A percentile compares a stretch with the other conserved stretches of the same genome.
These are phyloP conservation scores for Hydropsyche tenuis DNA, from an alignment of 1,140 invertebrate species.

Conservation along the genomic window DNA sequence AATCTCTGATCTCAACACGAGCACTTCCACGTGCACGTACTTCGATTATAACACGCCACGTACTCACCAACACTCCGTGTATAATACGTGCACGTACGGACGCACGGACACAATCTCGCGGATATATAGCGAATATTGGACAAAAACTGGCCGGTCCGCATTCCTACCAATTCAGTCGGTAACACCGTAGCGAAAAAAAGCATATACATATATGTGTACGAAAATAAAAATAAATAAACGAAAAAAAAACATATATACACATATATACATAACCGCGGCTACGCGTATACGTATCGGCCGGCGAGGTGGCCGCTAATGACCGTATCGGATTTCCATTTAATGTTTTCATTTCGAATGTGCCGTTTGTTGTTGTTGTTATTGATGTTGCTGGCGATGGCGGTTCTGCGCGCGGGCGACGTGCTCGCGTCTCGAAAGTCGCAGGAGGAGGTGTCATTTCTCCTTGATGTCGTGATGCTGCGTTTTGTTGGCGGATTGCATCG, in stretches of 20 bases:
- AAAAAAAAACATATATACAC: background rate
- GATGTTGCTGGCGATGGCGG: no score
- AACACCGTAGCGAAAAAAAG: constrained; percentile 25
- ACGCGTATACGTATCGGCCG: constrained; percentile 9
- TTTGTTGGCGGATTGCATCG: no score
- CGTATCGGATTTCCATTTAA: constrained; percentile 46
- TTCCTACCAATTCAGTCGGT: constrained; percentile 46
- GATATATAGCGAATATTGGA: constrained; percentile 38
- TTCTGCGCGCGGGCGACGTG: background rate
- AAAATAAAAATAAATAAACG: constrained; percentile 29
- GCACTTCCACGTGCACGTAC: constrained; percentile 4
- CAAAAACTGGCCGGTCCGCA: constrained; percentile 46
- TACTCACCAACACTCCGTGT: background rate
- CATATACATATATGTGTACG: background rate
- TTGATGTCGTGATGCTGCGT: no score
- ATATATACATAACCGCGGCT: background rate
- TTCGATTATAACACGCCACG: background rate
- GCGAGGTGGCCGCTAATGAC: constrained; percentile 45
- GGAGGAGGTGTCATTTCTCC: no score
- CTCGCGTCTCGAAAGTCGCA: background rate
- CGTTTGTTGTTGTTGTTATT: background rate
- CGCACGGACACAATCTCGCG: constrained; percentile 29
- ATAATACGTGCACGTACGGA: background rate
- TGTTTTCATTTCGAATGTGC: constrained; percentile 43
- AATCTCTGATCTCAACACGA: background rate